Percentiles rank a stretch among this genome's conserved stretches.
Conservation (phyloP, 2,113 vertebrate genomes). For the Anhinga rufa region DNA sequence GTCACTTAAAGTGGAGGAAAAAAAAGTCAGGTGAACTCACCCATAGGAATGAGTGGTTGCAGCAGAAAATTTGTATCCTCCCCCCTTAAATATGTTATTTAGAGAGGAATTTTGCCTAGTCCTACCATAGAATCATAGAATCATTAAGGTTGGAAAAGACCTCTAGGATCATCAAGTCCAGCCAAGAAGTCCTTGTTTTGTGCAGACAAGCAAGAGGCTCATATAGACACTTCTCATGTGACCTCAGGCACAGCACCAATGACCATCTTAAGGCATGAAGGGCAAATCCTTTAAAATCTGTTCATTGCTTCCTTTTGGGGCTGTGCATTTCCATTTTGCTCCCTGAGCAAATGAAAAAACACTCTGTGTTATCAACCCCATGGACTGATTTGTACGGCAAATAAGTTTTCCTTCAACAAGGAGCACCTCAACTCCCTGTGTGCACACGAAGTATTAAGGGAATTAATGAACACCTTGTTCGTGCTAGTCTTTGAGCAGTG, state of each 20-base stretch:
- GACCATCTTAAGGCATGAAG: background rate
- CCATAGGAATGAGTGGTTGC: background rate
- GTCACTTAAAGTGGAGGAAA: background rate
- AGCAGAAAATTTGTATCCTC: background rate
- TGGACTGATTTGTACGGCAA: background rate
- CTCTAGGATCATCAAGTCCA: too few species aligned
- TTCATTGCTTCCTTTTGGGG: background rate
- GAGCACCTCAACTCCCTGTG: background rate
- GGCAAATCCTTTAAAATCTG: background rate
- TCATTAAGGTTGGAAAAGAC: too few species aligned
- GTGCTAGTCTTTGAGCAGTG: fast-evolving
- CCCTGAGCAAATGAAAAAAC: background rate
- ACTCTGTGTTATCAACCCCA: background rate
- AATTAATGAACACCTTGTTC: background rate
- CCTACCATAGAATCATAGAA: background rate
- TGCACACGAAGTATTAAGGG: background rate
- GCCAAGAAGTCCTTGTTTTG: background rate
- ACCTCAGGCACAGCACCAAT: background rate
- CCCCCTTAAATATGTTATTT: background rate
- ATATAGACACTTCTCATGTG: background rate
- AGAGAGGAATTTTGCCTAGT: background rate
- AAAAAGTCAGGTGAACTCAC: background rate
- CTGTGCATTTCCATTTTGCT: background rate
- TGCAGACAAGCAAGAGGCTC: background rate
- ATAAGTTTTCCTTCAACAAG: background rate